phyloP scores from a whole-genome alignment of 2,113 vertebrate species.

The Tapirus terrestris region DNA sequence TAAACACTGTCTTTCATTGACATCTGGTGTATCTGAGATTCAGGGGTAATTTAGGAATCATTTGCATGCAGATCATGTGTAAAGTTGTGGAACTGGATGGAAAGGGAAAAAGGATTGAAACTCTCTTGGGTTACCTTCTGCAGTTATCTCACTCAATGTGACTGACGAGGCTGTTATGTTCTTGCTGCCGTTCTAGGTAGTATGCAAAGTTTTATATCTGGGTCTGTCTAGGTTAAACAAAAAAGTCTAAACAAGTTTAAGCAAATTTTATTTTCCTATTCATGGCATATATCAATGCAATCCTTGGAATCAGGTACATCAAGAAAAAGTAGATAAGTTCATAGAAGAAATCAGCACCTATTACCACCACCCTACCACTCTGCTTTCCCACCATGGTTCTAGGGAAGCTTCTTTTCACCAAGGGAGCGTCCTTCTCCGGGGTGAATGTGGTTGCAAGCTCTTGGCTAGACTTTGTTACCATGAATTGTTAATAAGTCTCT shows the following conservation, averaged over 20 bases:
- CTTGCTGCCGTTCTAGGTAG: neutral
- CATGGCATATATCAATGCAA: neutral
- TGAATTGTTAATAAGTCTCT: neutral
- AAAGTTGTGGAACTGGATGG: neutral
- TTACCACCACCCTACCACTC: too few relatives aligned
- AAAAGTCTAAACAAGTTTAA: neutral
- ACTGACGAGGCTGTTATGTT: neutral
- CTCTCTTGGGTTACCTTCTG: neutral
- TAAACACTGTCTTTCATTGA: neutral
- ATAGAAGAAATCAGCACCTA: neutral
- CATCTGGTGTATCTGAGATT: neutral
- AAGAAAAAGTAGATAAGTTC: neutral
- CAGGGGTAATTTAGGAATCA: neutral
- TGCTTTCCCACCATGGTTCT: neutral
- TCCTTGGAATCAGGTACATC: neutral
- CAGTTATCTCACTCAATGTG: neutral
- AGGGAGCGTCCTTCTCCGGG: neutral
- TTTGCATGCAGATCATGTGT: neutral
- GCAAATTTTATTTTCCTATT: neutral
- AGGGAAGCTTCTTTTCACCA: neutral
- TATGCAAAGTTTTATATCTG: neutral
- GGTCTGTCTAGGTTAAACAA: neutral
- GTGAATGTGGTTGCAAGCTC: neutral
- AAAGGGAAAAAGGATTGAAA: neutral
- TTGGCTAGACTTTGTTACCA: neutral